Evolutionary conservation across 2,113 vertebrate genomes (phyloP), one percentile per base, ranked within the genome.

Genomic region (Triplophysa dalaica): DNA sequence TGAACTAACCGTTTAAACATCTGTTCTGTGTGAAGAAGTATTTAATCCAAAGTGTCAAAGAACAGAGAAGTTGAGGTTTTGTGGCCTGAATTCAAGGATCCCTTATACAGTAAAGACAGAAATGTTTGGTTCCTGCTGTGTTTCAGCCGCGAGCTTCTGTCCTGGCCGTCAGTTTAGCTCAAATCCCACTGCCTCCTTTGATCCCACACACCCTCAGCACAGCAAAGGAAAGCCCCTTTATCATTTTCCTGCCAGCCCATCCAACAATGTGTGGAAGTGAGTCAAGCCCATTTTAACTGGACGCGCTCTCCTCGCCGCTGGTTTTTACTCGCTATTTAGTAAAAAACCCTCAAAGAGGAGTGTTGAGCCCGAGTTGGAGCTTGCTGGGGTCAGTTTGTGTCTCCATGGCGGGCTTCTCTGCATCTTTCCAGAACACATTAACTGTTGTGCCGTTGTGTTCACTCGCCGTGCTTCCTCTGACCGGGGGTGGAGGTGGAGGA

Each of bases 241-340:
- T 83, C 88, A 81, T 78, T 86, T 88, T 87, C 89, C 87, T 89
- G 87, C 63, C 65, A 83, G 85, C 68, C 41, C 56, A 33, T 82
- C 76, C 81, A 90, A 92, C 90, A 91, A 91, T 92, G 89, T 90
- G 86, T 91, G 90, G 90, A 90, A 91, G 68, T 90, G 88, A 89
- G 90, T 89, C 87, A 85, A 85, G 81, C 78, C 85, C 81, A 81
- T 17, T 70, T 81, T 84, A 85, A 87, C 87, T 73, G 70, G 86
- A 86, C 87, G 13, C 87, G 84, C 88, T 85, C 62, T 43, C 64
- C 21, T 76, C 86, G 62, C 63, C 81, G 14, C n/a, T 41, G 11
- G 70, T 29, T 12, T 73, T 60, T 24, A 73, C 41, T 7, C 41
- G 10, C 72, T 63, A 41, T 7, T 43, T 21, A 43, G 54, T 61